A percentile compares a stretch with the other conserved stretches of the same genome.
Evolutionary conservation across 92 coral and sea anemone species (phyloP).

Genomic region (Muricea muricata): DNA sequence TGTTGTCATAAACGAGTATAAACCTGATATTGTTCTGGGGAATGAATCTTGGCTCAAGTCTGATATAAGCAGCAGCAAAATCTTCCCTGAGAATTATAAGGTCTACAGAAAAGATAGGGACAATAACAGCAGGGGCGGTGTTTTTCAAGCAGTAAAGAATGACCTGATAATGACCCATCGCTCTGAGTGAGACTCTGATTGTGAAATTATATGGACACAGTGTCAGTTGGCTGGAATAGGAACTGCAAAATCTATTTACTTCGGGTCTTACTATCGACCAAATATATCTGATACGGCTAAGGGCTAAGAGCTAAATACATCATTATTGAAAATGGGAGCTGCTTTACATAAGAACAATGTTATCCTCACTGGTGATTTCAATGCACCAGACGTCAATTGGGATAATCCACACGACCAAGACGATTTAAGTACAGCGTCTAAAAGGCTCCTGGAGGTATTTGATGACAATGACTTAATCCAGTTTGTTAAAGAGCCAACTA

Average conservation of each 20-base stretch:
- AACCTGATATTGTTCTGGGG: conserved; percentile 64
- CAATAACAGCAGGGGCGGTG: conserved; percentile 57
- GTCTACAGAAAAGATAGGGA: conserved; percentile 57
- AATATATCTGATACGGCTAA: conserved; percentile 51
- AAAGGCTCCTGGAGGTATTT: conserved; percentile 48
- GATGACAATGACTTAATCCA: conserved; percentile 61
- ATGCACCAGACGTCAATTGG: conserved; percentile 56
- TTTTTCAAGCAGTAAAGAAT: conserved; percentile 67
- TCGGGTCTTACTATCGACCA: conserved; percentile 69
- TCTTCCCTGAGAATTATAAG: conserved; percentile 59
- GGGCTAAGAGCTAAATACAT: conserved; percentile 59
- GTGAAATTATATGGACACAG: conserved; percentile 71
- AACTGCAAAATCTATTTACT: conserved; percentile 38
- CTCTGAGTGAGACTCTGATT: conserved; percentile 54
- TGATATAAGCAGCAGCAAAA: conserved; percentile 60
- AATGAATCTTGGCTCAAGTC: conserved; percentile 73
- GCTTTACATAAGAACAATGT: conserved; percentile 52
- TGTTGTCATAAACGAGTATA: conserved; percentile 51
- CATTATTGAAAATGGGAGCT: conserved; percentile 53
- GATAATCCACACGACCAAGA: neutral
- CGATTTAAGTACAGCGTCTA: conserved; percentile 3
- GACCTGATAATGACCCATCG: conserved; percentile 61
- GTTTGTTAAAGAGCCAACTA: conserved; percentile 65
- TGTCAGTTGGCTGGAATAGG: conserved; percentile 60
- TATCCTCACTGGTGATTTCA: conserved; percentile 32